phyloP scores from a whole-genome alignment of 2,888 invertebrate genomes.

The Heliconius cydno region DNA sequence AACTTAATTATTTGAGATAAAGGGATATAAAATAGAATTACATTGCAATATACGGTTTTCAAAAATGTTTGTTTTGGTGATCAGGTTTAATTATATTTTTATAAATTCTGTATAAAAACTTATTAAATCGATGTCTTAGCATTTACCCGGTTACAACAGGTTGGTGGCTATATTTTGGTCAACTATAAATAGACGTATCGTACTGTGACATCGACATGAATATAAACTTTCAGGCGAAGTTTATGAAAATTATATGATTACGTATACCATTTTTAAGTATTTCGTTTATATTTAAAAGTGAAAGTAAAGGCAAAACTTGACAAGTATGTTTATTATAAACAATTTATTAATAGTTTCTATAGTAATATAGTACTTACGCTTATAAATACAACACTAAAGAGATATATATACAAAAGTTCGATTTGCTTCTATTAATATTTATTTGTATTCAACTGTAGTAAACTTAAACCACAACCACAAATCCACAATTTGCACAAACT shows the following conservation, averaged over 20 bases:
- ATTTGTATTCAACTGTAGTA: conserved; percentile 31
- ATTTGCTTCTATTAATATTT: conserved; percentile 28
- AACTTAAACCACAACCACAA: conserved; percentile 40
- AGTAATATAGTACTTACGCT: conserved; percentile 36
- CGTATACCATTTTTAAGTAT: conserved; percentile 47
- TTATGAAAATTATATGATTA: conserved; percentile 42
- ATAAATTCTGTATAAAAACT: conserved; percentile 5
- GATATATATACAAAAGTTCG: conserved; percentile 23
- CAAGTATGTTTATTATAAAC: conserved; percentile 44
- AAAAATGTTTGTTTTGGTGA: neutral
- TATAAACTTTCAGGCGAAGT: conserved; percentile 35
- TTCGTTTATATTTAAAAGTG: conserved; percentile 50
- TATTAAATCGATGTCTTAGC: conserved; percentile 26
- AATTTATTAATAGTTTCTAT: conserved; percentile 19
- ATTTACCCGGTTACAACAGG: conserved; percentile 45
- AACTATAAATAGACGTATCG: conserved; percentile 48
- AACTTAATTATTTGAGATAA: neutral
- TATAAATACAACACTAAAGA: conserved; percentile 21
- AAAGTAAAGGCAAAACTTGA: conserved; percentile 51
- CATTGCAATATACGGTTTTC: neutral
- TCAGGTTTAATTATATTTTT: neutral
- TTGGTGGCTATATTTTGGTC: conserved; percentile 45
- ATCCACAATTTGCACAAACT: conserved; percentile 43
- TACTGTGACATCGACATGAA: conserved; percentile 35
- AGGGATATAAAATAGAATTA: neutral